phyloP scores from a whole-genome alignment of 2,113 vertebrate genomes.

The Myotis brandtii region DNA sequence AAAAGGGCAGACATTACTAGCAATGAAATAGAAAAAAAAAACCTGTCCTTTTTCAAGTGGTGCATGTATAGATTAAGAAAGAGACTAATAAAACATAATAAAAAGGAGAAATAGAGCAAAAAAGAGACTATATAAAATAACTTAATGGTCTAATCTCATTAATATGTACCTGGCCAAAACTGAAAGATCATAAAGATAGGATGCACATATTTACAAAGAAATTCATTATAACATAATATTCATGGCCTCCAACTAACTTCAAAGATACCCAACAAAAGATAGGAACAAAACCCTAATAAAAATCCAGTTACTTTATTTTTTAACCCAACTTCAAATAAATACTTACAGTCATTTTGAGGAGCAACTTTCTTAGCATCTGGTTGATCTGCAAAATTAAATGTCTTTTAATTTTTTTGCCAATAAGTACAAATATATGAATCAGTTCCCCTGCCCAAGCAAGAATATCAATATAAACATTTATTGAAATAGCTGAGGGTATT shows the following conservation, averaged over 20 bases:
- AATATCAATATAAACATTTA: conserved; percentile 55
- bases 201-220: neutral
- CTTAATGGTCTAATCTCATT: neutral
- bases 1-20: neutral
- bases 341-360: conserved; percentile 97
- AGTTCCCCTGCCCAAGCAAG: conserved; percentile 61
- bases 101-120: neutral
- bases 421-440: conserved; percentile 73
- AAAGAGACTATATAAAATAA: neutral
- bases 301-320: conserved; percentile 59
- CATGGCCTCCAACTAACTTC: neutral
- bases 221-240: conserved; percentile 18
- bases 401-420: conserved; percentile 79
- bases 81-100: neutral
- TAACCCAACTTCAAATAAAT: conserved; percentile 76
- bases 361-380: conserved; percentile 99
- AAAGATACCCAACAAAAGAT: conserved; percentile 64
- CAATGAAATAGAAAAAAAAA: neutral
- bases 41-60: neutral
- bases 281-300: conserved; percentile 62
- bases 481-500: conserved; percentile 79
- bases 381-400: conserved; percentile 94
- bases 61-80: neutral
- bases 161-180: neutral
- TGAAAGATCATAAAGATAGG: neutral